phyloP scores from a whole-genome alignment of 2,888 invertebrate genomes.

The Sceliomorpha sp. region DNA sequence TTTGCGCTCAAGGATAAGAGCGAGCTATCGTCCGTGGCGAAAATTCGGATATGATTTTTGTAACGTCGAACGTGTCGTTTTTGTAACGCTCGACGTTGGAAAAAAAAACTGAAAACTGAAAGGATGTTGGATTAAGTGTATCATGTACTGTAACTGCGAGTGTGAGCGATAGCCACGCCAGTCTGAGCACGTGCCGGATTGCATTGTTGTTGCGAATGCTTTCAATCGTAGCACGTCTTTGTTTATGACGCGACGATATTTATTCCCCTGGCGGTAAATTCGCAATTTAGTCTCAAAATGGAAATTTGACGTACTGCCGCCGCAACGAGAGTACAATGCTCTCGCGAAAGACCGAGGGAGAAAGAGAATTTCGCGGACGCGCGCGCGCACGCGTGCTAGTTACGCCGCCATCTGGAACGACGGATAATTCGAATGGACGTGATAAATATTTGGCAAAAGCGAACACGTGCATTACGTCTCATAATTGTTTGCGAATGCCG shows the following conservation, averaged over 20 bases:
- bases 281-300: constrained; percentile 26
- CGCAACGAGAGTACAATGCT: constrained; percentile 8
- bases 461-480: constrained; percentile 31
- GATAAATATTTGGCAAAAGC: constrained; percentile 48
- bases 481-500: constrained; percentile 41
- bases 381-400: constrained; percentile 19
- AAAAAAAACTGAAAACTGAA: constrained; percentile 2
- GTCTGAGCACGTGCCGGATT: constrained; percentile 33
- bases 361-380: constrained; percentile 12
- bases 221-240: constrained; percentile 41
- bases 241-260: constrained; percentile 43
- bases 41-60: too few species aligned
- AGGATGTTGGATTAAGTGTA: constrained; percentile 19
- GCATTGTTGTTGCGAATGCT: constrained; percentile 33
- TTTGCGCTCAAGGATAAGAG: too few species aligned
- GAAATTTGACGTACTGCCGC: constrained; percentile 27
- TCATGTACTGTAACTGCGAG: constrained; percentile 11
- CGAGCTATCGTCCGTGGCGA: too few species aligned
- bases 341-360: too few species aligned
- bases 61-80: too few species aligned
- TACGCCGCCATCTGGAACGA: constrained; percentile 16
- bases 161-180: constrained; percentile 17
- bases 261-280: constrained; percentile 36
- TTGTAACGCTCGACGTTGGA: background rate
- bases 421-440: constrained; percentile 32